Evolutionary conservation across 2,113 vertebrate genomes (phyloP), one percentile per base, ranked within the genome.

Genomic region (Amphilophus citrinellus): DNA sequence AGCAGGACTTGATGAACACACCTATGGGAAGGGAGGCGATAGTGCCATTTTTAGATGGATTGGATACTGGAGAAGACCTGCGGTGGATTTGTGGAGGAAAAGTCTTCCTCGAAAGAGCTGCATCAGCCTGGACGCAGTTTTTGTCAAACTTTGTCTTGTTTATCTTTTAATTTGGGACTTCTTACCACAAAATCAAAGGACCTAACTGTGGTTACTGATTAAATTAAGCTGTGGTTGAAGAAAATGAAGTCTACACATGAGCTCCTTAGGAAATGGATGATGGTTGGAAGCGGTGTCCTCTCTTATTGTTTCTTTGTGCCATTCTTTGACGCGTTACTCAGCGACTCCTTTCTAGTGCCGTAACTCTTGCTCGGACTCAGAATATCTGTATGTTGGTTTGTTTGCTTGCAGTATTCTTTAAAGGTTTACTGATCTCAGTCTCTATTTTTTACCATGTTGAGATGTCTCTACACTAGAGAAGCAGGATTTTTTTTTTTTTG

Each of bases 271-370:
- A 79, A 76, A 68, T 7, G 27, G 59, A 68, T 79, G 80, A 37
- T 57, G 17, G 58, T 24, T 63, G 61, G 56, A 79, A 61, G n/a
- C 61, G 27, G 73, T 56, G 47, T 89, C 80, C 22, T 15, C 27
- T 61, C 60, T 78, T 35, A 18, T 80, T 87, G 47, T 88, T 78
- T 88, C 47, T 90, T 90, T 84, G 87, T 94, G 88, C 90, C 91
- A 89, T 93, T 90, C 68, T 86, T 80, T 44, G 5, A 77, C 35
- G 10, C 27, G 58, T 73, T 35, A 35, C 35, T 71, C 3, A 1
- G 66, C 27, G 27, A 27, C 17, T 11, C 73, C 30, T 87, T 89
- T 87, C 39, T 6, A 60, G 81, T 35, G 61, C 88, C 82, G 85
- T 65, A 63, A 57, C 76, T 84, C 30, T 71, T 66, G 47, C 58